Conservation (phyloP, 2,888 invertebrate species). For the Andrena hattorfiana region DNA sequence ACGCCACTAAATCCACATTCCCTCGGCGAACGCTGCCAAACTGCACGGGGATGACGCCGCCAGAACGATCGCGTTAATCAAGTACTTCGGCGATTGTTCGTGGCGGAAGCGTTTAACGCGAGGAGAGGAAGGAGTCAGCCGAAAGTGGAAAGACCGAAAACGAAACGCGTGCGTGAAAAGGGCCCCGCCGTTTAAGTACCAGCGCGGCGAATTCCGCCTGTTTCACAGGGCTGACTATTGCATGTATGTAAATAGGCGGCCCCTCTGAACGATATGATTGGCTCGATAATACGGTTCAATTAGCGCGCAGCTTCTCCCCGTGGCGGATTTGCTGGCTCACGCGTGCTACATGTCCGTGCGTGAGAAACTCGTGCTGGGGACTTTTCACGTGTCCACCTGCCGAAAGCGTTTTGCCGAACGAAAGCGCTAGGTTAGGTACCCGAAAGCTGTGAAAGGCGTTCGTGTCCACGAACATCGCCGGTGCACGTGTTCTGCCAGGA, state of each 20-base stretch:
- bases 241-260: conserved; percentile 34
- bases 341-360: conserved; percentile 51
- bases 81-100: background rate
- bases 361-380: conserved; percentile 48
- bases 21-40: no score
- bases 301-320: conserved; percentile 28
- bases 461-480: no score
- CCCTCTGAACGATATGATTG: conserved; percentile 49
- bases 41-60: background rate
- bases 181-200: conserved; percentile 1
- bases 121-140: background rate
- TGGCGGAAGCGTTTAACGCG: background rate
- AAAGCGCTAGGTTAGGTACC: conserved; percentile 6
- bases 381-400: conserved; percentile 30
- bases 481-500: no score
- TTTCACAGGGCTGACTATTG: conserved; percentile 15
- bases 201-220: background rate
- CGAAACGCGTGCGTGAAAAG: background rate
- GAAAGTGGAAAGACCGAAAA: background rate
- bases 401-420: conserved; percentile 54
- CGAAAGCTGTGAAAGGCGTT: no score
- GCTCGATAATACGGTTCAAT: conserved; percentile 57
- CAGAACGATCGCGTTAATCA: conserved; percentile 17
- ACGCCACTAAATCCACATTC: no score
- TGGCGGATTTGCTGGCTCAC: conserved; percentile 43